Conservation (phyloP, 2,797 vertebrate genomes). For the Numenius phaeopus region DNA sequence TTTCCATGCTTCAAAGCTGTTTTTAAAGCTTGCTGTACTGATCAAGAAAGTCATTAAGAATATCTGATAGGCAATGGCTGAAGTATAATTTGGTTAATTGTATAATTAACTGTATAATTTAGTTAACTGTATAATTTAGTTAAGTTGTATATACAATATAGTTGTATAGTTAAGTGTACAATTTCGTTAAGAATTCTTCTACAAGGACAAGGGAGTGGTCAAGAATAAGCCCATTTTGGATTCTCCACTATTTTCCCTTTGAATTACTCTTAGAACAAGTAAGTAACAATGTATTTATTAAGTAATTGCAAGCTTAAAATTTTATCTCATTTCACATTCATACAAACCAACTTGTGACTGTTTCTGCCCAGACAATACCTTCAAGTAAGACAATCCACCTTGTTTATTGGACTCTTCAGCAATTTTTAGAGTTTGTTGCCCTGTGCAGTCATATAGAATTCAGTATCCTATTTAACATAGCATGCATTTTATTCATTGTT, state of each 20-base stretch:
- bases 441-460: background rate
- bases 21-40: background rate
- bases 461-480: background rate
- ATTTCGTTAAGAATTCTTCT: background rate
- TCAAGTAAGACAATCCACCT: background rate
- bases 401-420: background rate
- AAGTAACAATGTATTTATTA: background rate
- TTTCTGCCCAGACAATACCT: background rate
- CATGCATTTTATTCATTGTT: background rate
- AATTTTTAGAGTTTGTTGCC: background rate
- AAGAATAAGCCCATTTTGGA: background rate
- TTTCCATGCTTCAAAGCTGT: background rate
- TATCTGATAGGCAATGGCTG: background rate
- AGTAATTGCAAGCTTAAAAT: background rate
- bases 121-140: too few species aligned
- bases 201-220: rapidly evolving
- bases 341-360: background rate
- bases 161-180: background rate
- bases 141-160: too few species aligned
- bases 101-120: background rate
- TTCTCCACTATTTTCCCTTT: background rate
- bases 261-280: background rate
- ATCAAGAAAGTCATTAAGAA: background rate
- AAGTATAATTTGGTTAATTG: background rate
- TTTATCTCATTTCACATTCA: background rate